phyloP scores from a whole-genome alignment of 1,140 invertebrate genomes.

The Drosophila ohnishii region DNA sequence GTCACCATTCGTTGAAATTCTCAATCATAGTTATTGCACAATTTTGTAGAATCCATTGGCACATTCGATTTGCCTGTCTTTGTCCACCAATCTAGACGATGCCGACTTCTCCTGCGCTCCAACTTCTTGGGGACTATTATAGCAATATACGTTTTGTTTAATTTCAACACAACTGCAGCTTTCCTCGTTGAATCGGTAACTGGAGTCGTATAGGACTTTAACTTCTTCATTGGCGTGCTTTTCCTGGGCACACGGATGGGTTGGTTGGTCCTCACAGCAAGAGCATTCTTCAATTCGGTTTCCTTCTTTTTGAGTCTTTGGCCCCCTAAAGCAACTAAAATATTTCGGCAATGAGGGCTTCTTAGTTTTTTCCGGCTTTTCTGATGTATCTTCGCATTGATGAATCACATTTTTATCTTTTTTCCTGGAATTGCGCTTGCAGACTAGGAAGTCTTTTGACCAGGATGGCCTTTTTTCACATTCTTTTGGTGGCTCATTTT shows the following conservation, averaged over 20 bases:
- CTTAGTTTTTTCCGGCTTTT: not conserved
- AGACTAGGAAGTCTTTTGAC: not conserved
- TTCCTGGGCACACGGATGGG: not conserved
- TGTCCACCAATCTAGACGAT: not conserved
- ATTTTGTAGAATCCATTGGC: constrained; percentile 33
- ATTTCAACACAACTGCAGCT: constrained; percentile 7
- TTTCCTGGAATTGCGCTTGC: not conserved
- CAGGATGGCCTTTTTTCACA: not conserved
- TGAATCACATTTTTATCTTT: too few species aligned
- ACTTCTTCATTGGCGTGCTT: not conserved
- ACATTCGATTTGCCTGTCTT: not conserved
- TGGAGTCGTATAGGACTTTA: constrained; percentile 29
- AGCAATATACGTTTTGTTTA: not conserved
- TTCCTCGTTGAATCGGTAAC: constrained; percentile 20
- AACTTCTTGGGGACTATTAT: not conserved
- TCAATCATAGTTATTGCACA: constrained; percentile 33
- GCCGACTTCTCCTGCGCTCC: not conserved
- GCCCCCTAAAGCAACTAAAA: not conserved
- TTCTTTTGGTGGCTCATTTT: not conserved
- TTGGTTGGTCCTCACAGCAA: not conserved
- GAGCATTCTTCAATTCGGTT: not conserved
- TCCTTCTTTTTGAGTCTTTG: not conserved
- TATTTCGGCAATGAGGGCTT: not conserved
- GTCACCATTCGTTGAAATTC: constrained; percentile 11
- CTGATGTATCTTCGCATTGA: not conserved